Evolutionary conservation across 2,888 invertebrate genomes (phyloP).

Genomic region (Steromphala cineraria): DNA sequence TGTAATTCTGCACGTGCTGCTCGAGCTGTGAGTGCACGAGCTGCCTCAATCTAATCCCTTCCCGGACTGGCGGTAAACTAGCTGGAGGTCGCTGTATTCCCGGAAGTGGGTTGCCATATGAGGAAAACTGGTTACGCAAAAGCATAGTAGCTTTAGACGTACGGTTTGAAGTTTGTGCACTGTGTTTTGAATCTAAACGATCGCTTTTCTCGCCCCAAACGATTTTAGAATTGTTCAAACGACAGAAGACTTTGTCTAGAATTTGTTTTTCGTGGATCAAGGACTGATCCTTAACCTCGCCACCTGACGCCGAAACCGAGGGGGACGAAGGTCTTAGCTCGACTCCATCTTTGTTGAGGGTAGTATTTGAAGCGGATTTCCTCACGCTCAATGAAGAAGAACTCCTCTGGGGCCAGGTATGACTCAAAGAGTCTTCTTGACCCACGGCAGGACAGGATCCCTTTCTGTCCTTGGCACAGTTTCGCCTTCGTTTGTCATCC

Average conservation of each 20-base stretch:
- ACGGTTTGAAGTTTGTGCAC: too few relatives aligned
- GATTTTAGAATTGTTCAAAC: background rate
- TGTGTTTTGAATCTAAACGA: too few relatives aligned
- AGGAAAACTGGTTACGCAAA: background rate
- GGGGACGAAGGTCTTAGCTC: background rate
- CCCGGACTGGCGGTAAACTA: background rate
- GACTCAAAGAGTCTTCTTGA: background rate
- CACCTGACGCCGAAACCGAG: background rate
- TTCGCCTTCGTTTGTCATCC: background rate
- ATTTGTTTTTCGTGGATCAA: background rate
- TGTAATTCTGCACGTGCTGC: background rate
- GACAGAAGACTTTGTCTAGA: background rate
- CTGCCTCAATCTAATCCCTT: background rate
- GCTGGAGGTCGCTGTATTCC: background rate
- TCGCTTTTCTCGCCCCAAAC: background rate
- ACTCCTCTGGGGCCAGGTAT: background rate
- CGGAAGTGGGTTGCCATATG: background rate
- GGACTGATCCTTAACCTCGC: background rate
- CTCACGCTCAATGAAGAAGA: background rate
- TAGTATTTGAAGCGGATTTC: background rate
- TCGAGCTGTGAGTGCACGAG: background rate
- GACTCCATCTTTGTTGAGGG: background rate
- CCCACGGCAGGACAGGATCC: background rate
- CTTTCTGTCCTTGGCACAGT: background rate
- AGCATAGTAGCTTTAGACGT: background rate